Conservation (phyloP, 2,113 vertebrate genomes). For the Bagarius yarrelli region DNA sequence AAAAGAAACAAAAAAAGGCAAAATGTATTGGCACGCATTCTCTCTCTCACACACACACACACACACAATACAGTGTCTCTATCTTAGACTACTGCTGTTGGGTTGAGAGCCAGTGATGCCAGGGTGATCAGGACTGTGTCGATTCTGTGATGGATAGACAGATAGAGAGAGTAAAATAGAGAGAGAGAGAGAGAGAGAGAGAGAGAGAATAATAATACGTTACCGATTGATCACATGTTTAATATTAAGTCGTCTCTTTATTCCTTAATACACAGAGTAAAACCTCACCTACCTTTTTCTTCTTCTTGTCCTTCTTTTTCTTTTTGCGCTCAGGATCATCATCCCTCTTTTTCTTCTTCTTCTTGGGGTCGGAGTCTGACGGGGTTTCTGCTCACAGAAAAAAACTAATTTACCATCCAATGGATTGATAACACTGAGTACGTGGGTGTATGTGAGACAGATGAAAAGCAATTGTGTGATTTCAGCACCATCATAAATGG, state of each 20-base stretch:
- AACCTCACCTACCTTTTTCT: conserved; percentile 84
- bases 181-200: not conserved
- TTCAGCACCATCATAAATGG: too few species aligned
- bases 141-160: conserved; percentile 73
- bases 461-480: too few species aligned
- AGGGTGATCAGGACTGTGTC: conserved; percentile 94
- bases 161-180: not conserved
- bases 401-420: not conserved
- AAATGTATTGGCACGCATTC: not conserved
- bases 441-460: too few species aligned
- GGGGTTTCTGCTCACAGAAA: conserved; percentile 80
- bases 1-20: not conserved
- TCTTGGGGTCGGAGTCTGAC: conserved; percentile 96
- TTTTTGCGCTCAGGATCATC: conserved; percentile 94
- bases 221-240: not conserved
- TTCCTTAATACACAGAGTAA: not conserved
- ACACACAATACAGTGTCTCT: conserved; percentile 52
- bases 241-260: not conserved
- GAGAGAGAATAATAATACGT: not conserved
- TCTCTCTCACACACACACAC: not conserved
- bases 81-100: conserved; percentile 93
- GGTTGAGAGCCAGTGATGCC: conserved; percentile 88
- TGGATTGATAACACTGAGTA: too few species aligned
- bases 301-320: conserved; percentile 99
- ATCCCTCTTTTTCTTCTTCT: conserved; percentile 98